phyloP scores from a whole-genome alignment of 2,113 vertebrate species.

The Rhadina sibilatrix region DNA sequence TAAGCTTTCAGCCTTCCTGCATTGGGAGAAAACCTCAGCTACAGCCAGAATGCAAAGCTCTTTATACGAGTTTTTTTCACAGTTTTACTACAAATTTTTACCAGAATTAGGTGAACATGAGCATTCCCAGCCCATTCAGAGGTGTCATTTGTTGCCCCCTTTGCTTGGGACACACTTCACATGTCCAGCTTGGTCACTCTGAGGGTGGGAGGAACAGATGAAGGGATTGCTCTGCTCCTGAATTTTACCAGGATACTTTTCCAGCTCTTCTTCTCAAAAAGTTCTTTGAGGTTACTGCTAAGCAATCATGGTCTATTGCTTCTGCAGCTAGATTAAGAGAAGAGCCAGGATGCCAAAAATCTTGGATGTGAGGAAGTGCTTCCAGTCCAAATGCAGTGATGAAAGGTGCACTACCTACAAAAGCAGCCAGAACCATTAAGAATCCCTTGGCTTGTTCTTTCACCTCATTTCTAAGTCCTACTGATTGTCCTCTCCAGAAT shows the following conservation, averaged over 20 bases:
- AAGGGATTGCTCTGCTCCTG: not conserved
- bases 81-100: not conserved
- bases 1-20: not conserved
- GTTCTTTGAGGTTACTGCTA: not conserved
- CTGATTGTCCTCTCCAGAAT: not conserved
- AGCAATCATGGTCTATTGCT: not conserved
- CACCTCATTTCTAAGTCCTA: not conserved
- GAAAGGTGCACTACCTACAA: not conserved
- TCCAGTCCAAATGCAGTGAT: not conserved
- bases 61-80: not conserved
- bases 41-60: not conserved
- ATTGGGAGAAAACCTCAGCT: not conserved
- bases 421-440: not conserved
- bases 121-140: not conserved
- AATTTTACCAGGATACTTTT: not conserved
- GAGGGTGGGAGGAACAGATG: not conserved
- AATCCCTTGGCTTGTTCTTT: not conserved
- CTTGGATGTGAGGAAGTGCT: not conserved
- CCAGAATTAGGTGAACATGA: not conserved
- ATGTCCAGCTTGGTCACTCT: accelerated
- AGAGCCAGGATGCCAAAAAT: not conserved
- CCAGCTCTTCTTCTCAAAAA: not conserved
- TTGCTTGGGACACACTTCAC: not conserved
- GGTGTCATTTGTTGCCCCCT: not conserved
- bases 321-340: not conserved